phyloP scores from a whole-genome alignment of 1,140 invertebrate species.

The Hylaeus volcanicus region DNA sequence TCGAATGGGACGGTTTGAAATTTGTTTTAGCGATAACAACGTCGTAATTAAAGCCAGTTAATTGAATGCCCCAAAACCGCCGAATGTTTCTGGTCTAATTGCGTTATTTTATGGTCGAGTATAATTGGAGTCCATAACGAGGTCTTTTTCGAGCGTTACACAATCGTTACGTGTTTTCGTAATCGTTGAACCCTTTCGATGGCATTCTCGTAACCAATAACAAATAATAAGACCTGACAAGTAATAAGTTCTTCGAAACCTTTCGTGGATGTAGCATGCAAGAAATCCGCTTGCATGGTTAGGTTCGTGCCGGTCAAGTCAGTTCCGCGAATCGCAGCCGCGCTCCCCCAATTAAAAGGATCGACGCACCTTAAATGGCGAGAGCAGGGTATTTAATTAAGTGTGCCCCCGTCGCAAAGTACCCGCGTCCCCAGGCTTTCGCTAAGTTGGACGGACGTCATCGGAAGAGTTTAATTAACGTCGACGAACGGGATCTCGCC shows the following conservation, averaged over 20 bases:
- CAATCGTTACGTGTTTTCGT: too few species aligned
- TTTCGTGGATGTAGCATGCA: background rate
- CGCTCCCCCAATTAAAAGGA: conserved; percentile 27
- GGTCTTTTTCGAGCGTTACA: background rate
- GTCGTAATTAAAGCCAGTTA: conserved; percentile 22
- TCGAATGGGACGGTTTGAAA: background rate
- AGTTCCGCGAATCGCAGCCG: background rate
- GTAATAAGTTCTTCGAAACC: too few species aligned
- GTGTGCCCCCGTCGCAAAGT: background rate
- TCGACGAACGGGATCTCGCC: background rate
- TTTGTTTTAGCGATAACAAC: conserved; percentile 18
- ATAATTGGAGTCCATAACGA: conserved; percentile 28
- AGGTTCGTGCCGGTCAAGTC: background rate
- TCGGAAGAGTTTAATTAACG: conserved; percentile 6
- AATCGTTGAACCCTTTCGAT: too few species aligned
- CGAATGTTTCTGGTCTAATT: conserved; percentile 20
- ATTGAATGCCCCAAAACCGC: conserved; percentile 16
- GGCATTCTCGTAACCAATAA: too few species aligned
- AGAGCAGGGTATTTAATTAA: conserved; percentile 26
- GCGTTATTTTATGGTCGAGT: conserved; percentile 21
- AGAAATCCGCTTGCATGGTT: background rate
- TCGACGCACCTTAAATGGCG: conserved; percentile 16
- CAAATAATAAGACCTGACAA: too few species aligned
- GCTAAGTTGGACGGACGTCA: background rate
- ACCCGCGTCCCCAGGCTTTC: background rate